phyloP scores from a whole-genome alignment of 2,888 invertebrate genomes.

The Tetranychus piercei region DNA sequence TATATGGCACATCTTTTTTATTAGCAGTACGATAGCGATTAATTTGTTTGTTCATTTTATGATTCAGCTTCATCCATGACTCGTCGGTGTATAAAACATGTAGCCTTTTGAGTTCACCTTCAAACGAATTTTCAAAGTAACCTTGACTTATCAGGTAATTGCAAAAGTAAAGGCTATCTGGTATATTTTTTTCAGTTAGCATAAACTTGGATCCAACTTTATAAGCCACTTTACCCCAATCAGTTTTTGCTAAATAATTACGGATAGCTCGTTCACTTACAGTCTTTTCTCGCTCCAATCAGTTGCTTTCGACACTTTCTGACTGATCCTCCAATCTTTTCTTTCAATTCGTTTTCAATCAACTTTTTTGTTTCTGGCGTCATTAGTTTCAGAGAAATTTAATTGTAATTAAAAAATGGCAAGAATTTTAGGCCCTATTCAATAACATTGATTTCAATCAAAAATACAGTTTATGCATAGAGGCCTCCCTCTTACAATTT shows the following conservation, averaged over 20 bases:
- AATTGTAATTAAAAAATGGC: no score
- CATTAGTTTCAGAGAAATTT: no score
- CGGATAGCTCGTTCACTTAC: no score
- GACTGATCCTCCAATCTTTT: slow-evolving; percentile 2
- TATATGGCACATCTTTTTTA: background rate
- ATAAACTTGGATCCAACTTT: background rate
- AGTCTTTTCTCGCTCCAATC: no score
- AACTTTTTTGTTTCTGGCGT: background rate
- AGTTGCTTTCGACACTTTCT: no score
- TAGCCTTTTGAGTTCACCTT: background rate
- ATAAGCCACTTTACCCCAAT: no score
- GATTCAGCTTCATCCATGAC: background rate
- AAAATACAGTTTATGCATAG: no score
- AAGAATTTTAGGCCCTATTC: no score
- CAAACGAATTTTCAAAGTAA: background rate
- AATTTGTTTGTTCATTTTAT: background rate
- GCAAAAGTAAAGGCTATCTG: background rate
- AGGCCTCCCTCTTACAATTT: no score
- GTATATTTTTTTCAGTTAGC: background rate
- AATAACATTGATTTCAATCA: no score
- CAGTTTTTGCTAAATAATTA: no score
- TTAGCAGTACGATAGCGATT: background rate
- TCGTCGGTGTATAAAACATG: no score
- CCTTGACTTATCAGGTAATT: background rate
- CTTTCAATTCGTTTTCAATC: background rate